These are phyloP conservation scores for human DNA, from an alignment of 2,113 vertebrate genomes.

Conservation along the genomic window GRCh38 chr14:59366001-59366500, in stretches of 20 bases:
- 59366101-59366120: not conserved
- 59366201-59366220: not conserved
- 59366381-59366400: not conserved
- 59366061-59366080: not conserved
- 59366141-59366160: not conserved
- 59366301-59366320: not conserved
- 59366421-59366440: conserved; percentile 82
- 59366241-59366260: not conserved
- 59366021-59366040: not conserved
- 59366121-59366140: not conserved
- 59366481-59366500: conserved; percentile 89
- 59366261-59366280: not conserved
- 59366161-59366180: not conserved
- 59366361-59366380: not conserved
- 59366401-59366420: conserved; percentile 7
- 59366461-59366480: conserved; percentile 84
- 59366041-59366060: not conserved
- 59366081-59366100: not conserved
- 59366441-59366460: conserved; percentile 86
- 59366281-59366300: conserved; percentile 5
- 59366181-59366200: not conserved
- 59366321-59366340: not conserved
- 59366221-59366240: not conserved
- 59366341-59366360: conserved; percentile 16
- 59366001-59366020: not conserved